These are phyloP conservation scores for Mycetomoellerius zeteki DNA, from an alignment of 1,140 invertebrate genomes.

Conservation along the genomic window DNA sequence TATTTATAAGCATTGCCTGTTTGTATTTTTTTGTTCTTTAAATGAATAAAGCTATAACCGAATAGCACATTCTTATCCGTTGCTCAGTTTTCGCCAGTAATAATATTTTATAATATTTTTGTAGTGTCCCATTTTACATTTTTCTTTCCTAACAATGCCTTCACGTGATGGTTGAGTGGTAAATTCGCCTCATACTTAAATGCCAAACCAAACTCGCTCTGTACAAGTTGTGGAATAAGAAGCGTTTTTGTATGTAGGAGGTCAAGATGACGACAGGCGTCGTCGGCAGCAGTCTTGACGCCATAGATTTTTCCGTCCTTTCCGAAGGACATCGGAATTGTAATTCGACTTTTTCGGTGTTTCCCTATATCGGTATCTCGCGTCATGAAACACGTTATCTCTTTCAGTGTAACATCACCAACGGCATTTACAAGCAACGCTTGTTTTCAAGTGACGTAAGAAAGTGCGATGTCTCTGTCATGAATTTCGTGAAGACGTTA, in stretches of 20 bases:
- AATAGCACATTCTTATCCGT: neutral
- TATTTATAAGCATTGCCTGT: neutral
- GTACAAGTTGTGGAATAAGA: constrained; percentile 12
- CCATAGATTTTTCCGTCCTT: constrained; percentile 15
- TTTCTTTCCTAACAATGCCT: neutral
- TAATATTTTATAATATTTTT: neutral
- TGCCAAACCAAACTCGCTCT: neutral
- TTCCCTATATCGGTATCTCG: neutral
- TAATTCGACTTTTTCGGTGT: constrained; percentile 43
- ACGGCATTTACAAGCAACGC: constrained; percentile 4
- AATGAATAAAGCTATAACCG: neutral
- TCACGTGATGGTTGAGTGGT: neutral
- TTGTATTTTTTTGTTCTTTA: neutral
- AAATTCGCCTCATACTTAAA: constrained; percentile 11
- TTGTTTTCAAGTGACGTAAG: neutral
- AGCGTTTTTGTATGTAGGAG: constrained; percentile 25
- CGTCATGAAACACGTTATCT: constrained; percentile 28
- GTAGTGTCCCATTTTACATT: constrained; percentile 1
- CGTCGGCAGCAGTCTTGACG: constrained; percentile 15
- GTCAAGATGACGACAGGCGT: constrained; percentile 21
- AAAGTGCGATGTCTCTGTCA: neutral
- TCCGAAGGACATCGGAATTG: constrained; percentile 43
- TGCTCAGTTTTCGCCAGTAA: neutral
- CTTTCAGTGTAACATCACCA: neutral
- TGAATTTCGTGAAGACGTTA: neutral